Evolutionary conservation across 2,113 vertebrate genomes (phyloP).

Genomic region (Hyperoodon ampullatus): DNA sequence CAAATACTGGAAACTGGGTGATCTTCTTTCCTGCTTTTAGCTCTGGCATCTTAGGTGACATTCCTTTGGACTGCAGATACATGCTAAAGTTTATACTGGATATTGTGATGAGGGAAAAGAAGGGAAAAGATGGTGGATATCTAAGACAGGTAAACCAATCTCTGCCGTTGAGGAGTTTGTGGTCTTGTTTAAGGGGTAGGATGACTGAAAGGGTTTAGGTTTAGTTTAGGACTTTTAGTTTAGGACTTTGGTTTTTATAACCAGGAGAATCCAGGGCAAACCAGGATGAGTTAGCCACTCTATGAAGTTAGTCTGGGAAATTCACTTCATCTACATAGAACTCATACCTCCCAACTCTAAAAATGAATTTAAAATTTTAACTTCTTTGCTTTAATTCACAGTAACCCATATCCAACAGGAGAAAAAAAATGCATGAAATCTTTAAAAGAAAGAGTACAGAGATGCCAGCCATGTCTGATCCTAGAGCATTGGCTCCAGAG

Average conservation of each 20-base stretch:
- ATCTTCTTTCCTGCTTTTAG: neutral
- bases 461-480: neutral
- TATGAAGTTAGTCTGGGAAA: neutral
- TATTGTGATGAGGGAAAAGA: neutral
- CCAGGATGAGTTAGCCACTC: neutral
- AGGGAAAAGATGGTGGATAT: neutral
- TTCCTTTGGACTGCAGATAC: neutral
- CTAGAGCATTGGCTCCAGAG: neutral
- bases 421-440: neutral
- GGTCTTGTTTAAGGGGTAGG: neutral
- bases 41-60: neutral
- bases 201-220: neutral
- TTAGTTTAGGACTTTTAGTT: neutral
- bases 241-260: constrained; percentile 22
- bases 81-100: neutral
- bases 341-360: neutral
- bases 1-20: neutral
- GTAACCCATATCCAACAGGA: neutral
- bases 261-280: neutral
- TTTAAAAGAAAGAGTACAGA: neutral
- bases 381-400: neutral
- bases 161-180: neutral
- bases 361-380: neutral
- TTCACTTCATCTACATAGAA: neutral
- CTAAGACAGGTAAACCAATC: neutral